Evolutionary conservation across 2,113 vertebrate genomes (phyloP).

Genomic region (Barnardius zonarius): DNA sequence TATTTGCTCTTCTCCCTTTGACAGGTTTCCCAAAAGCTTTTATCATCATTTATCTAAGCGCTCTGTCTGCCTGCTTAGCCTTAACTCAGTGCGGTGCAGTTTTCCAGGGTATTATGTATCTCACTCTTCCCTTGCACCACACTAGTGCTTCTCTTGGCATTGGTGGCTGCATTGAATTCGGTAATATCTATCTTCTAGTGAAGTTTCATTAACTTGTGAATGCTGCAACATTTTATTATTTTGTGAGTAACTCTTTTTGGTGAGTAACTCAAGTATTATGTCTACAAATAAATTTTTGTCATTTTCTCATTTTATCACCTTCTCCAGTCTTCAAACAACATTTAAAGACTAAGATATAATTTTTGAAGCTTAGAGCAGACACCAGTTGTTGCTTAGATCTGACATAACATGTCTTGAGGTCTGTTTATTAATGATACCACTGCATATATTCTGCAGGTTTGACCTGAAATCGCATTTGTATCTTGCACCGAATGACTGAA

Average conservation of each 20-base stretch:
- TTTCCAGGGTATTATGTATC: not conserved
- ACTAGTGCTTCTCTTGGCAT: not conserved
- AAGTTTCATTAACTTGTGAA: not conserved
- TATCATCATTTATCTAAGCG: not conserved
- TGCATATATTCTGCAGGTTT: not conserved
- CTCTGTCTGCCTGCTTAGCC: not conserved
- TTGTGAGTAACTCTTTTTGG: not conserved
- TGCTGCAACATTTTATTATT: not conserved
- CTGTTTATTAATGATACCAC: not conserved
- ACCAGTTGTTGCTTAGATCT: not conserved
- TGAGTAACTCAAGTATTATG: not conserved
- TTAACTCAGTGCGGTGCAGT: not conserved
- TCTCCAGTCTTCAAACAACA: not conserved
- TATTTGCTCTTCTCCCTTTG: not conserved
- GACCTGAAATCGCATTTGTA: not conserved
- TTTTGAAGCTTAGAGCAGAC: not conserved
- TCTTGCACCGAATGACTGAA: not conserved
- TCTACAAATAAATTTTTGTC: not conserved
- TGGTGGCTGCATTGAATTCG: not conserved
- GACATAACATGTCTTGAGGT: not conserved
- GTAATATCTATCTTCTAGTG: not conserved
- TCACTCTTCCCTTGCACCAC: not conserved
- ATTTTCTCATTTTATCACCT: not conserved
- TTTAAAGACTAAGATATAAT: not conserved
- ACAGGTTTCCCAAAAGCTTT: slow-evolving; percentile 5